phyloP scores from a whole-genome alignment of 2,888 invertebrate genomes.

The Melanargia galathea region DNA sequence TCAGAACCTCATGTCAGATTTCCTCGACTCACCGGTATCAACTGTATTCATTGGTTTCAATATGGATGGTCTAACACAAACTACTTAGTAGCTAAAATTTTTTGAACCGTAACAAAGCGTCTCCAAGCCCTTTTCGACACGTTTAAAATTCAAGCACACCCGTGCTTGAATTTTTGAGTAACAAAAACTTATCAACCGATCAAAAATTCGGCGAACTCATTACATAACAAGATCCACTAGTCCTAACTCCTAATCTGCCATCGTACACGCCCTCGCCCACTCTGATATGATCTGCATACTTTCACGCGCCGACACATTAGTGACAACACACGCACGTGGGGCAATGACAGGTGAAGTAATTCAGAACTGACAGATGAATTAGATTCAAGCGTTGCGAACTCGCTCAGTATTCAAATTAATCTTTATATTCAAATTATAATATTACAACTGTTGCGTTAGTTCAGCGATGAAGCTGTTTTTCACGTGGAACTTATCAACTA shows the following conservation, averaged over 20 bases:
- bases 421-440: conserved; percentile 7
- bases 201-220: conserved; percentile 21
- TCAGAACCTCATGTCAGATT: too few species aligned
- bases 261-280: conserved; percentile 57
- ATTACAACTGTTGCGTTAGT: not conserved
- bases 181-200: conserved; percentile 8
- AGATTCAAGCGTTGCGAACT: not conserved
- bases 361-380: conserved; percentile 20
- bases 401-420: conserved; percentile 1
- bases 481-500: not conserved
- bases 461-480: not conserved
- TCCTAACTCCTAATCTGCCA: conserved; percentile 40
- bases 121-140: not conserved
- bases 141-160: not conserved
- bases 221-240: conserved; percentile 30
- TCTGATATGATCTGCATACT: conserved; percentile 59
- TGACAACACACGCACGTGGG: conserved; percentile 37
- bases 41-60: too few species aligned
- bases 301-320: conserved; percentile 57
- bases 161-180: not conserved
- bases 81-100: too few species aligned
- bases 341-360: conserved; percentile 29
- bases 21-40: too few species aligned
- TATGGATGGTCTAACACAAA: too few species aligned
- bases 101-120: not conserved